A percentile compares a stretch with the other conserved stretches of the same genome.
Evolutionary conservation across 2,113 vertebrate genomes (phyloP).

Genomic region (Actenoides hombroni): DNA sequence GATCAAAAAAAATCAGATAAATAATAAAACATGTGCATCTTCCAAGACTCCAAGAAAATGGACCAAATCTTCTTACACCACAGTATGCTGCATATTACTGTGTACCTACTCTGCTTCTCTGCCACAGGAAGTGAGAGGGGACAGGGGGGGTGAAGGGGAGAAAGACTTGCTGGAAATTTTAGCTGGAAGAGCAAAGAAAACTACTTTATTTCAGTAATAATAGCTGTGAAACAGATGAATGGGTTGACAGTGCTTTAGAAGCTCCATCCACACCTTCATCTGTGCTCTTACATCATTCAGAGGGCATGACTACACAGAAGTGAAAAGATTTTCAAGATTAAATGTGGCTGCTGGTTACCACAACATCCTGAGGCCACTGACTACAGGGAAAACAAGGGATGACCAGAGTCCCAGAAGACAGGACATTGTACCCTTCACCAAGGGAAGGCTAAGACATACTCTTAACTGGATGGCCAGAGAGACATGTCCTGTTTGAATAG

Average conservation of each 20-base stretch:
- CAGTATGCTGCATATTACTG: neutral
- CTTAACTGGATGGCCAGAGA: fast-evolving
- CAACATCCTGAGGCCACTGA: neutral
- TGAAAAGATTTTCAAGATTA: neutral
- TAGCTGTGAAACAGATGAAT: neutral
- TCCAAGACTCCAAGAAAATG: neutral
- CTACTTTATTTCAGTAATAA: neutral
- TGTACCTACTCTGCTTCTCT: neutral
- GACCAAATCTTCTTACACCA: neutral
- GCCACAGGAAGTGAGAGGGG: neutral
- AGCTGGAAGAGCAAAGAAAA: neutral
- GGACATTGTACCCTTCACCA: neutral
- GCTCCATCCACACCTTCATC: fast-evolving
- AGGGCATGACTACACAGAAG: neutral
- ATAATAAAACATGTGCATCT: neutral
- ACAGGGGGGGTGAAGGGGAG: fast-evolving
- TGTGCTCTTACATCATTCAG: neutral
- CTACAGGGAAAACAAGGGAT: neutral
- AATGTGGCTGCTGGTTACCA: neutral
- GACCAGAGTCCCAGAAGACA: neutral
- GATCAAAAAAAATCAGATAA: neutral
- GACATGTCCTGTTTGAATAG: fast-evolving
- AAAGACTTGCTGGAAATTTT: neutral
- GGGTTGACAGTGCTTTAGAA: neutral
- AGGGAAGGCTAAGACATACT: neutral